Evolutionary conservation across 2,797 vertebrate genomes (phyloP), one percentile per base, ranked within the genome.

Genomic region (Helicolenus hilgendorfi): DNA sequence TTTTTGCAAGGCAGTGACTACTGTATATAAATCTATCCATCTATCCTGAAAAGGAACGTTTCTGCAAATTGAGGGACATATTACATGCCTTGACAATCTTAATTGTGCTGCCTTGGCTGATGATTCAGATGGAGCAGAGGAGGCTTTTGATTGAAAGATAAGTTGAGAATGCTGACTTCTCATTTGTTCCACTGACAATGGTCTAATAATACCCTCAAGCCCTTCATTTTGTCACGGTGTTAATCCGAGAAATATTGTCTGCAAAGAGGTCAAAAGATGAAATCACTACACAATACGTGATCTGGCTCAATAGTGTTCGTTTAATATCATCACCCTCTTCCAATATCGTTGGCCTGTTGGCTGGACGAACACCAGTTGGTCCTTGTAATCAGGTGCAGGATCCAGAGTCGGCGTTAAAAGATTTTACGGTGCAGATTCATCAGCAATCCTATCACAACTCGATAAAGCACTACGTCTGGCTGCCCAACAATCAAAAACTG

Each of bases 381-480:
- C 41, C 22, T 65, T 56, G 83, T 84, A 87, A 90, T 92, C 83
- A 38, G 29, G 58, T 33, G 55, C 67, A 64, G 79, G 31, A 83
- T 83, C 83, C 78, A 83, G 36, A 86, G 64, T 83, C 5, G 55
- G 73, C 41, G 84, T 91, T 86, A 76, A 89, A 85, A 88, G 81
- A 90, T 89, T 93, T 91, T 89, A 94, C 33, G 56, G 77, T 49
- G 24, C 55, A 74, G 83, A 87, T 83, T 87, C 89, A 91, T 94
- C 93, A 92, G 83, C 53, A 82, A 36, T 87, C 89, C 87, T 26
- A 89, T 94, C 88, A 83, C 85, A 41, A 79, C 77, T 87, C 80
- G 10, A 94, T 91, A 85, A 85, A 90, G 79, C 81, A 84, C 89
- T 64, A 84, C 62, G 71, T 90, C 77, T 62, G 76, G 15, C 86